Percentiles rank a stretch among this genome's conserved stretches.
Conservation (phyloP, 2,113 vertebrate species). For the Mesocricetus auratus region DNA sequence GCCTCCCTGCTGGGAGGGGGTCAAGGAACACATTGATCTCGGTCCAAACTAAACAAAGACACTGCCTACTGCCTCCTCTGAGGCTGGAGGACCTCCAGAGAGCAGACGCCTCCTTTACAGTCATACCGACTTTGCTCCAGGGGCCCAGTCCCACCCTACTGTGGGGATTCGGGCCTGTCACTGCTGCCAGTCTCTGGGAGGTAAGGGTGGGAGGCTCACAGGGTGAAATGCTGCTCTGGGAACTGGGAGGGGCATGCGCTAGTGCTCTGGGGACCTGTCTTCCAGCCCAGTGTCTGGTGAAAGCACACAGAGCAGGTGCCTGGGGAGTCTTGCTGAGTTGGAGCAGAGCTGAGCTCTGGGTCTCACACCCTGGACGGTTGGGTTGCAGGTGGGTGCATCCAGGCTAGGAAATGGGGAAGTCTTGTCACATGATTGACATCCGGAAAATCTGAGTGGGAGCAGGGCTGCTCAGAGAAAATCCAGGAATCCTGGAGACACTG, state of each 20-base stretch:
- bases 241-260: not conserved
- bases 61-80: not conserved
- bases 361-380: not conserved
- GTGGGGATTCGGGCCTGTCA: not conserved
- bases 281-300: not conserved
- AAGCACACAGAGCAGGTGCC: not conserved
- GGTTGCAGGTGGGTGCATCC: not conserved
- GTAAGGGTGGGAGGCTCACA: too few species aligned
- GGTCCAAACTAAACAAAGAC: not conserved
- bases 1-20: not conserved
- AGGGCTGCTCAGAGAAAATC: not conserved
- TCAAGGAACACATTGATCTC: not conserved
- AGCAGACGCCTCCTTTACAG: not conserved
- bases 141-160: not conserved
- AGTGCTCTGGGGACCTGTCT: not conserved
- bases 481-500: not conserved
- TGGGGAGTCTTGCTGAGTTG: not conserved
- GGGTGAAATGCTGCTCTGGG: not conserved
- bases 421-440: not conserved
- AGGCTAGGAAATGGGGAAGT: not conserved
- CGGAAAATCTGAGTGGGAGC: too few species aligned
- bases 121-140: not conserved
- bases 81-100: not conserved
- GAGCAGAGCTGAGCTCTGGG: not conserved
- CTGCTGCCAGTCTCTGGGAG: not conserved